Base-by-base conservation (phyloP, 2,888 invertebrate genomes). In the Xanthorhoe spadicearia region DNA sequence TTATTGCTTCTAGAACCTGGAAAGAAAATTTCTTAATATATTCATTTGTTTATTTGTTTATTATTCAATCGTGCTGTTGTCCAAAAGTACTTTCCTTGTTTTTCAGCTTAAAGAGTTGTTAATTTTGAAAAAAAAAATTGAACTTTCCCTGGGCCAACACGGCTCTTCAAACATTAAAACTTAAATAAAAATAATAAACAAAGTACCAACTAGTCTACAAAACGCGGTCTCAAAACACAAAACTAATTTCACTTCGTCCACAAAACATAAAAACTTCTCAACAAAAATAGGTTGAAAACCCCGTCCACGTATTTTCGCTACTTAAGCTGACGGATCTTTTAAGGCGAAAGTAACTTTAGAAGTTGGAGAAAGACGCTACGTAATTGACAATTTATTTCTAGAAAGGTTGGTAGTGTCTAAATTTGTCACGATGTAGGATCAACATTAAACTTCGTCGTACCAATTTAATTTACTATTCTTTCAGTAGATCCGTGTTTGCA, bases 1-100 rank as follows among this genome's bases (percentile, higher is more conserved):
- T 76, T 73, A 71, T 74, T 71, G 70, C 73, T 75, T 70, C 68
- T 77, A 71, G 63, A 74, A 83, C 76, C 86, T 86, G 86, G 66
- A 86, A 80, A 64, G 69, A 17, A 72, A 67, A 65, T 60, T 32
- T 19, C 17, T 10, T 18, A 10, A 52, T 56, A 23, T 32, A 49
- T 64, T 60, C 13, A 54, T 0, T n/a, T 10, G 13, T 56, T 68
- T 35, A n/a, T n/a, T n/a, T n/a, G n/a, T n/a, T n/a, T n/a, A n/a
- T n/a, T n/a, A 48, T 43, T 43, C 38, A 43, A 43, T 28, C n/a
- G 18, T 23, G 52, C 13, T 32, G 51, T 59, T 70, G 74, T 66
- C 69, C 70, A 74, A 70, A 72, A 72, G 63, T 63, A 59, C 54
- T 55, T 28, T 32, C 13, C 38, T 13, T 13, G 3, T 4, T 13